A percentile compares a stretch with the other conserved stretches of the same genome.
Conservation (phyloP, 1,140 invertebrate species). For the Aphaenogaster ashmeadi region DNA sequence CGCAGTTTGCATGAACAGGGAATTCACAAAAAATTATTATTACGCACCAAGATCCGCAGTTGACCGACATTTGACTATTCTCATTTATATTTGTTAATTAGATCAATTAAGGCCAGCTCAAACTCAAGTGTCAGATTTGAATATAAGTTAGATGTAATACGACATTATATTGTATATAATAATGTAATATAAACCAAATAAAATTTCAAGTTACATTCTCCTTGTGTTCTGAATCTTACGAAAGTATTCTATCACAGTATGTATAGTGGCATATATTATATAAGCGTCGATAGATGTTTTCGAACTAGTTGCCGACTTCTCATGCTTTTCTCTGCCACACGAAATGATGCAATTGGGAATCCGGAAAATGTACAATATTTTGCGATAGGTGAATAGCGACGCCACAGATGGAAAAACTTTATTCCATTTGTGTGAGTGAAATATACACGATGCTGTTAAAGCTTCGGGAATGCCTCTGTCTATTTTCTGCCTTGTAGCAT, state of each 20-base stretch:
- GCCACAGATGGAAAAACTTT: slow-evolving; percentile 39
- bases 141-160: neutral
- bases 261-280: neutral
- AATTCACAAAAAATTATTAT: too few species aligned
- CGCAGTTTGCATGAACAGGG: too few species aligned
- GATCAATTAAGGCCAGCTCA: neutral
- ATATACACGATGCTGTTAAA: neutral
- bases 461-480: neutral
- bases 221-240: neutral
- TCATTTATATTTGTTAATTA: neutral
- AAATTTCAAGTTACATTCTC: neutral
- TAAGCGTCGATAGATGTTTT: neutral
- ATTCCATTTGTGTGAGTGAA: slow-evolving; percentile 6
- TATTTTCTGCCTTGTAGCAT: slow-evolving; percentile 4
- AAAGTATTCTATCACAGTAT: neutral
- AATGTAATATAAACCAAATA: neutral
- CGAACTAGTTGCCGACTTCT: neutral
- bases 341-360: neutral
- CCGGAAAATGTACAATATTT: neutral
- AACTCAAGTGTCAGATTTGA: neutral
- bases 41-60: too few species aligned
- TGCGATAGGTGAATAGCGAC: neutral
- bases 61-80: too few species aligned
- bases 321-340: neutral
- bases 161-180: neutral